Evolutionary conservation across 2,113 vertebrate genomes (phyloP), one percentile per base, ranked within the genome.

Genomic region (Lepidothrix coronata): DNA sequence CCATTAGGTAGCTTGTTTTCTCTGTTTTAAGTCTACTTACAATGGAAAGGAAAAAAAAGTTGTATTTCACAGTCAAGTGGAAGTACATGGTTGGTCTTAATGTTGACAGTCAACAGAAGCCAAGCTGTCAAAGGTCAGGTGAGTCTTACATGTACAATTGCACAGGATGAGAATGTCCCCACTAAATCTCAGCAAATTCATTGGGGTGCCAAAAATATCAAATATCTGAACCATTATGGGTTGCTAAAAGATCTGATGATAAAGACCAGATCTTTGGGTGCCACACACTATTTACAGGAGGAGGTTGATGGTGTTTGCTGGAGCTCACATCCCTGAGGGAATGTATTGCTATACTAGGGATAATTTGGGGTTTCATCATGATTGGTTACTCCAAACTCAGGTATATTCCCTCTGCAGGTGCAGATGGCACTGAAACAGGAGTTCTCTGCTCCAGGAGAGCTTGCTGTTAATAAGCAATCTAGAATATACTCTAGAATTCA

Each of bases 211-310:
- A 41, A 24, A 39, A 22, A 51, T 59, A 18, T 24, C 20, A 39
- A 58, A 58, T 17, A 35, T n/a, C 41, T 5, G 4, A 55, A 24
- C 14, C 0, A 0, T 23, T n/a, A 22, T 2, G 15, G 44, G 4
- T 71, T 80, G 39, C 59, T 61, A 8, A 66, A 49, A 46, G n/a
- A 6, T 46, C 28, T 62, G n/a, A 67, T 43, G 27, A 28, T 20
- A 20, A 75, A 51, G 37, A 39, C 7, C 12, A 33, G 27, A 37
- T 19, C 30, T 76, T 76, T 62, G 46, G 66, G 59, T 10, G 4
- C 48, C 35, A 7, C 0, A 3, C 14, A 2, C 2, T 74, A 4
- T 63, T 83, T 66, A 33, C 46, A 66, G 48, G 35, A 61, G 43
- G 20, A 51, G 15, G 20, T 37, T n/a, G 54, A 27, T 1, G 0